These are phyloP conservation scores for Drosophila robusta DNA, from an alignment of 2,888 invertebrate species.

Conservation along the genomic window DNA sequence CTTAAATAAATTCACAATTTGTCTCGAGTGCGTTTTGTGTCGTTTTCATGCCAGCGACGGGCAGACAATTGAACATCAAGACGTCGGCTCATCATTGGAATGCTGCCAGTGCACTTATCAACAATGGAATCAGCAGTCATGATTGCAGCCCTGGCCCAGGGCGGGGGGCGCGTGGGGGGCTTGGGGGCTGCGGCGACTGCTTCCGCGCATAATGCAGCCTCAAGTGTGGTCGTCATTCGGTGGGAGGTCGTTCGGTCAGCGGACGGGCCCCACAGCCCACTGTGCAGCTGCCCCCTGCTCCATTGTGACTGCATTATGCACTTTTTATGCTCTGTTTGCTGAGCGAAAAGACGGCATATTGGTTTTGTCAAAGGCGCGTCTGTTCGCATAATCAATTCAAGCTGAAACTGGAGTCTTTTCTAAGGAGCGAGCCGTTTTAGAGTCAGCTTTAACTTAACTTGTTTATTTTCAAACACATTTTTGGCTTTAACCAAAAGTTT, in stretches of 20 bases:
- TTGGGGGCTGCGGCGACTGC: background rate
- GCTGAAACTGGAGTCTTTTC: no score
- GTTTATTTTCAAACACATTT: no score
- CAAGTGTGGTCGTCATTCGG: constrained; percentile 66
- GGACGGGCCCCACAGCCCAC: background rate
- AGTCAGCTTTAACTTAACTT: no score
- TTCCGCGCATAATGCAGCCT: constrained; percentile 37
- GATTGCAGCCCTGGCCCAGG: constrained; percentile 45
- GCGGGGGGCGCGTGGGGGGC: background rate
- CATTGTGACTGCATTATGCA: background rate
- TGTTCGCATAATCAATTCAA: no score
- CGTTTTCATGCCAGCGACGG: constrained; percentile 68
- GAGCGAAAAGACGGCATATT: background rate
- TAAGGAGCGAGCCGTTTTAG: no score
- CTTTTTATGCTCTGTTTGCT: background rate
- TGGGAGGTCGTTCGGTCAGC: constrained; percentile 72
- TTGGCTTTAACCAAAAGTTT: no score
- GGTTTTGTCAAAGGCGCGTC: no score
- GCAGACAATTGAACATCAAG: constrained; percentile 48
- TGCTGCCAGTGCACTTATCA: constrained; percentile 42
- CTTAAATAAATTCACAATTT: constrained; percentile 78
- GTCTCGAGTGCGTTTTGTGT: constrained; percentile 80
- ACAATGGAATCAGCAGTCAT: constrained; percentile 55
- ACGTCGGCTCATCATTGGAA: constrained; percentile 59
- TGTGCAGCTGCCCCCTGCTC: background rate